These are phyloP conservation scores for Cremastobaeus sp. DNA, from an alignment of 2,888 invertebrate genomes.

Conservation along the genomic window DNA sequence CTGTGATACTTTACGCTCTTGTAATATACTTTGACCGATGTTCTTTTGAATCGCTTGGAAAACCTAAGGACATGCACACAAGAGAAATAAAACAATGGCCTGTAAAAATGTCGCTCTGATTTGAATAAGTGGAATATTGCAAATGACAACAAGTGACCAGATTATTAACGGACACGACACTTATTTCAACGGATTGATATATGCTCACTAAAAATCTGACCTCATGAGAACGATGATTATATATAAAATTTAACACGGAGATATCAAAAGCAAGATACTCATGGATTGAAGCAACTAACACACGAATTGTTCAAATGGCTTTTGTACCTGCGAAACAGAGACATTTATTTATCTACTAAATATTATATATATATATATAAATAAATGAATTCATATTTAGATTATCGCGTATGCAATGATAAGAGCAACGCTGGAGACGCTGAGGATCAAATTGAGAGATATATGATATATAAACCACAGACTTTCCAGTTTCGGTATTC, in stretches of 20 bases:
- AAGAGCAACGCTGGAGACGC: conserved; percentile 3
- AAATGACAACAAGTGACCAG: not conserved
- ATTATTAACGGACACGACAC: not conserved
- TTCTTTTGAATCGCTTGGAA: conserved; percentile 48
- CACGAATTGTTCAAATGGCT: conserved; percentile 64
- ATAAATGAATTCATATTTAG: conserved; percentile 62
- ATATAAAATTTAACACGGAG: conserved; percentile 29
- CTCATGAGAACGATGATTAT: conserved; percentile 36
- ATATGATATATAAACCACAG: not conserved
- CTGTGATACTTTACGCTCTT: conserved; percentile 61
- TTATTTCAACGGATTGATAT: conserved; percentile 47
- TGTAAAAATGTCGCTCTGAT: conserved; percentile 49
- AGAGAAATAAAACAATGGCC: conserved; percentile 49
- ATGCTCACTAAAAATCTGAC: conserved; percentile 52
- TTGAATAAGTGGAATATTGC: conserved; percentile 32
- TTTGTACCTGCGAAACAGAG: conserved; percentile 73
- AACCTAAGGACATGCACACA: conserved; percentile 33
- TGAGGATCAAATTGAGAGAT: not conserved
- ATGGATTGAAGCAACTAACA: conserved; percentile 32
- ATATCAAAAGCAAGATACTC: conserved; percentile 7
- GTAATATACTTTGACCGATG: conserved; percentile 35
- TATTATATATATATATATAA: conserved; percentile 58
- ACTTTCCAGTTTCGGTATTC: conserved; percentile 17
- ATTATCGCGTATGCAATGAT: conserved; percentile 41
- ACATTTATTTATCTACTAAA: conserved; percentile 73